phyloP scores from a whole-genome alignment of 2,888 invertebrate species.

The Acleris cristana region DNA sequence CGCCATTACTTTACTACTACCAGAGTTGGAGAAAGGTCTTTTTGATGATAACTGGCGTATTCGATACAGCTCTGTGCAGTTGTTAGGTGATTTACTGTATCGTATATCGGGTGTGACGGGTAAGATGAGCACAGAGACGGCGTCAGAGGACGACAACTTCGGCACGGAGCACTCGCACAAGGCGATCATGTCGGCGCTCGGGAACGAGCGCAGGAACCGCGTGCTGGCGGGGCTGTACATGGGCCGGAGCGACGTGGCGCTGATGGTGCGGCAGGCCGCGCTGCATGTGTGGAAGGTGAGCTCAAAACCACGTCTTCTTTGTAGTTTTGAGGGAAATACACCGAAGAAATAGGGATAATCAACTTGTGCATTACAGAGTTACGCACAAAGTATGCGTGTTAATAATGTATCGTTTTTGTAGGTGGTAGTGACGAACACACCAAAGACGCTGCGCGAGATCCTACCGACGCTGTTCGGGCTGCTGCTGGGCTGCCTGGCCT shows the following conservation, averaged over 20 bases:
- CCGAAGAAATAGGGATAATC: too few species aligned
- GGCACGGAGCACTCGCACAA: constrained; percentile 98
- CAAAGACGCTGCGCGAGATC: constrained; percentile 97
- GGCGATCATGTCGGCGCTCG: constrained; percentile 94
- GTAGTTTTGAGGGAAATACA: too few species aligned
- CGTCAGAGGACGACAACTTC: constrained; percentile 99
- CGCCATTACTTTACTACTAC: constrained; percentile 95
- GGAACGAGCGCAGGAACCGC: constrained; percentile 94
- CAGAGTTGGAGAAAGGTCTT: constrained; percentile 96
- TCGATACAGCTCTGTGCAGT: constrained; percentile 95
- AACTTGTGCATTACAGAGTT: too few species aligned
- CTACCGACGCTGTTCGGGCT: constrained; percentile 96
- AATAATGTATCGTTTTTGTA: constrained; percentile 39
- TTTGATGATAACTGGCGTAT: constrained; percentile 99
- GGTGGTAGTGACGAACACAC: constrained; percentile 99
- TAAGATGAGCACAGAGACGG: constrained; percentile 99
- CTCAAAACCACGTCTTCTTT: neutral
- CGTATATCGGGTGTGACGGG: constrained; percentile 98
- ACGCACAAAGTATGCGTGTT: too few species aligned
- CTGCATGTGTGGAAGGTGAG: constrained; percentile 98
- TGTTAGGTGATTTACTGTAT: constrained; percentile 97
- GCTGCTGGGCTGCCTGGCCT: constrained; percentile 96
- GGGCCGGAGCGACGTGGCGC: constrained; percentile 97
- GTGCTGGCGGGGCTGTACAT: constrained; percentile 98
- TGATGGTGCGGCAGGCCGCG: constrained; percentile 98